Evolutionary conservation across 2,113 vertebrate genomes (phyloP).

Genomic region (Bos javanicus): DNA sequence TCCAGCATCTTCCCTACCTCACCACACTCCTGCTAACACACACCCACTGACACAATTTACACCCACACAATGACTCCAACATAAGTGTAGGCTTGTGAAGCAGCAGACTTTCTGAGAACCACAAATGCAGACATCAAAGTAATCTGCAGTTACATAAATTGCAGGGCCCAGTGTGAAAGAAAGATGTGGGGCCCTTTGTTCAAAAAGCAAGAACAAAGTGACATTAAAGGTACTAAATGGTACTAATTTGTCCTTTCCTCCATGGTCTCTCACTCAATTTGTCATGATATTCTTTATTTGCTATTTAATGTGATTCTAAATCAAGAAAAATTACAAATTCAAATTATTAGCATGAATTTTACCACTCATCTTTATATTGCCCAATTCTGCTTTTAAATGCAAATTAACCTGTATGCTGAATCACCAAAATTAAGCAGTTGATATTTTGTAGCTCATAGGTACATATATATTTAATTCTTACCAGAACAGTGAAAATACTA

Average conservation of each 20-base stretch:
- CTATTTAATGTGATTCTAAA: not conserved
- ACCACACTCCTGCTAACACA: slow-evolving; percentile 20
- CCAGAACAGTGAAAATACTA: not conserved
- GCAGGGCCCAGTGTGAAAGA: not conserved
- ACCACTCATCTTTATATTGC: not conserved
- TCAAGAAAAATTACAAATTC: not conserved
- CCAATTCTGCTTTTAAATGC: slow-evolving; percentile 23
- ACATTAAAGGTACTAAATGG: not conserved
- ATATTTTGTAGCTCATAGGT: not conserved
- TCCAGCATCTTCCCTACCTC: slow-evolving; percentile 69
- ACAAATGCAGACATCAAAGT: slow-evolving; percentile 80
- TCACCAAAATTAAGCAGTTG: not conserved
- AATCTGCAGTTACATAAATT: slow-evolving; percentile 67
- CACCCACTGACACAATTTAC: slow-evolving; percentile 65
- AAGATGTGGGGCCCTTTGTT: not conserved
- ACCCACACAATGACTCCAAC: slow-evolving; percentile 82
- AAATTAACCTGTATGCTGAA: not conserved
- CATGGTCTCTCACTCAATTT: not conserved
- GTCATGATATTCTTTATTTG: not conserved
- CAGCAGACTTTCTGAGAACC: slow-evolving; percentile 79
- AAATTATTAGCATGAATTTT: not conserved
- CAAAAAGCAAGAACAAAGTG: slow-evolving; percentile 13
- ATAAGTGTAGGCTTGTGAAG: slow-evolving; percentile 80
- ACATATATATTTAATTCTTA: not conserved
- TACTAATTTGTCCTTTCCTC: slow-evolving; percentile 8